phyloP scores from a whole-genome alignment of 2,888 invertebrate species.

The Hartigia nigra region DNA sequence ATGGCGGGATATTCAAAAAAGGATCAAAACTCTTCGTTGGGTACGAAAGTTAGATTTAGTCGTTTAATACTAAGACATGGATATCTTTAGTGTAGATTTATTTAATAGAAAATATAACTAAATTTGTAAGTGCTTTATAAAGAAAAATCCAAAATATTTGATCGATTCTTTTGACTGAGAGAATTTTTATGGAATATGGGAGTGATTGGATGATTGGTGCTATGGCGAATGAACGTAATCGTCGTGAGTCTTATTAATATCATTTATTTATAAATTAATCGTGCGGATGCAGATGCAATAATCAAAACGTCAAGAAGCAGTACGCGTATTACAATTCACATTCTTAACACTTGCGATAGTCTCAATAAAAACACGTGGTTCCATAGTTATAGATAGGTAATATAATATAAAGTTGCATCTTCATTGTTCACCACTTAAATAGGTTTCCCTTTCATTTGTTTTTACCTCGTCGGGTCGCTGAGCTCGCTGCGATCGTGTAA shows the following conservation, averaged over 20 bases:
- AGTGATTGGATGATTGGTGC: not conserved
- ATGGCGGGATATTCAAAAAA: not conserved
- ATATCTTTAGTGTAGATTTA: not conserved
- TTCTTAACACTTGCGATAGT: constrained; percentile 55
- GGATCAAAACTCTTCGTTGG: not conserved
- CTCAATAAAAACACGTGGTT: constrained; percentile 60
- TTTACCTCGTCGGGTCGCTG: constrained; percentile 24
- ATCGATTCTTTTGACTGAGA: not conserved
- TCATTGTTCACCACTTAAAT: constrained; percentile 38
- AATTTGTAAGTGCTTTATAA: not conserved
- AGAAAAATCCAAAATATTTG: not conserved
- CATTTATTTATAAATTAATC: constrained; percentile 66
- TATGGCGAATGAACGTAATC: not conserved
- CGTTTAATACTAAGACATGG: too few relatives aligned
- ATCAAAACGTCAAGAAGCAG: constrained; percentile 66
- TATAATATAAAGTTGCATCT: constrained; percentile 59
- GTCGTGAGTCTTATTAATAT: constrained; percentile 45
- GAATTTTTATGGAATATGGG: not conserved
- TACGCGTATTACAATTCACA: constrained; percentile 64
- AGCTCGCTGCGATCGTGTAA: constrained; percentile 11
- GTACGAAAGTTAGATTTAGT: not conserved
- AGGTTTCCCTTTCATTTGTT: constrained; percentile 35
- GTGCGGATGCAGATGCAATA: constrained; percentile 66
- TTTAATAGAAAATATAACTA: not conserved
- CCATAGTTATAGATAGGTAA: constrained; percentile 56